A percentile compares a stretch with the other conserved stretches of the same genome.
Conservation (phyloP, 2,888 invertebrate species). For the Meandrusa payeni region DNA sequence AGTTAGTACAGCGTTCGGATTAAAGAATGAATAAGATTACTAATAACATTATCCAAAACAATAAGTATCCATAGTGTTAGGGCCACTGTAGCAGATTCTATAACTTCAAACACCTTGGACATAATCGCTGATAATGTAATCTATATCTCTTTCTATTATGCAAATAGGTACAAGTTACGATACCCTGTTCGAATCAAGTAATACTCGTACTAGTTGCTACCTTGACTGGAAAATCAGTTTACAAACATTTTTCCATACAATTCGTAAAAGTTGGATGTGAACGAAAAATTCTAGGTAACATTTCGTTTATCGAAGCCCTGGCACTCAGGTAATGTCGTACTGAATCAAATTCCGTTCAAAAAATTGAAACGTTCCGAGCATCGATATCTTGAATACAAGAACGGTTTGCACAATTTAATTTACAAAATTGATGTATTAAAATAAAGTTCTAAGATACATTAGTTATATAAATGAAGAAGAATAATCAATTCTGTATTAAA, state of each 20-base stretch:
- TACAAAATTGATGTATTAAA: constrained; percentile 13
- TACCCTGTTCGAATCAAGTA: too few relatives aligned
- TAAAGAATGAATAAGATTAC: too few relatives aligned
- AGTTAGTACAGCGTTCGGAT: too few relatives aligned
- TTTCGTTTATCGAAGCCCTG: constrained; percentile 11
- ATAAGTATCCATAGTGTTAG: too few relatives aligned
- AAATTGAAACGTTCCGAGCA: constrained; percentile 8
- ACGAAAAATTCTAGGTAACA: constrained; percentile 10
- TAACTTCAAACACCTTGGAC: too few relatives aligned
- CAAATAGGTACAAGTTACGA: too few relatives aligned
- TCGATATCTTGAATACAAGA: constrained; percentile 5
- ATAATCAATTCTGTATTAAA: constrained; percentile 11
- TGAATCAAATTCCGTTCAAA: constrained; percentile 17
- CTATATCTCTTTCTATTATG: too few relatives aligned
- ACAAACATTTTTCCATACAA: constrained; percentile 12
- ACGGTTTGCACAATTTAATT: constrained; percentile 9
- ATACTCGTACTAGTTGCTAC: too few relatives aligned
- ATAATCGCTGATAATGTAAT: too few relatives aligned
- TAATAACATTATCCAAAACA: too few relatives aligned
- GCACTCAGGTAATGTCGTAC: constrained; percentile 1
- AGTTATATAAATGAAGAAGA: constrained; percentile 9
- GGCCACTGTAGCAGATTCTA: too few relatives aligned
- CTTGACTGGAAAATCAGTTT: too few relatives aligned
- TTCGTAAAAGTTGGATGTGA: constrained; percentile 19
- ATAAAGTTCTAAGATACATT: background rate